Evolutionary conservation across 2,113 vertebrate species (phyloP).

Genomic region (Martes martes): DNA sequence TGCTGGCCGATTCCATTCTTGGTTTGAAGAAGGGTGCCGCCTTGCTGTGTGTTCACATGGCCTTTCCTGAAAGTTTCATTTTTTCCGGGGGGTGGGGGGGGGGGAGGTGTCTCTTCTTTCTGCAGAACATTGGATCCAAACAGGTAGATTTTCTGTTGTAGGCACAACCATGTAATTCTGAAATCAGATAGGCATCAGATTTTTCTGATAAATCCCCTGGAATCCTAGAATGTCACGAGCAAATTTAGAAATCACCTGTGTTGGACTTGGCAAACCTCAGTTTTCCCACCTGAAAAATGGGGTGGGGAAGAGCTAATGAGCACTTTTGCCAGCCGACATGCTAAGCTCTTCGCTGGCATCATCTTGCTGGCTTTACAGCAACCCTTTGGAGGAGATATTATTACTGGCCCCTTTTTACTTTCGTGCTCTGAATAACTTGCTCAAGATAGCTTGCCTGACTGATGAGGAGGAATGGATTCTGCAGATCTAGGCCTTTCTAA

Average conservation of each 20-base stretch:
- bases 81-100: rapidly evolving
- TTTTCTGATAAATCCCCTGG: not conserved
- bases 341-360: not conserved
- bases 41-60: not conserved
- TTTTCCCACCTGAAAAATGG: slow-evolving; percentile 11
- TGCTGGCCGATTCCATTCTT: not conserved
- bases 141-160: not conserved
- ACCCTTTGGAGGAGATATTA: not conserved
- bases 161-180: not conserved
- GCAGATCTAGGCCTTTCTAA: not conserved
- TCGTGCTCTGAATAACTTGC: not conserved
- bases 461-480: not conserved
- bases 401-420: not conserved
- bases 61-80: not conserved
- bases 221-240: not conserved
- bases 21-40: not conserved
- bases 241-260: not conserved
- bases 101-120: not conserved
- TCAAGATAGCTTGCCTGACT: not conserved
- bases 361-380: not conserved
- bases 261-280: not conserved
- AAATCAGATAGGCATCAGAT: not conserved
- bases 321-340: not conserved
- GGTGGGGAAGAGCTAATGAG: not conserved
- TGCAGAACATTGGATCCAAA: not conserved